Evolutionary conservation across 2,113 vertebrate genomes (phyloP).

Genomic region (Petroica traversi): DNA sequence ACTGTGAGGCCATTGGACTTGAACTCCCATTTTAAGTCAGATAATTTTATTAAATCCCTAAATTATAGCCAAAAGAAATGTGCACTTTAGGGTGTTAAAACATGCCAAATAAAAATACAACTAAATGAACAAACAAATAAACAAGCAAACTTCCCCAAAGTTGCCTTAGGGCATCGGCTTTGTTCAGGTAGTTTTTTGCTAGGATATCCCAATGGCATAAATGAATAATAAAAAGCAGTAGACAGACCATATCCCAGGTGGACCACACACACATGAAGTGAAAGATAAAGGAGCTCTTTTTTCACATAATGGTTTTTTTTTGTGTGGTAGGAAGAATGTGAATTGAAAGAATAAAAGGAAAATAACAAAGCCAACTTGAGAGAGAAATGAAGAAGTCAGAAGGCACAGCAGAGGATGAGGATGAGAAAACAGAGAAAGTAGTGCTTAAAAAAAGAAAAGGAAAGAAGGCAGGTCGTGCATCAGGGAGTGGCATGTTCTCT

Average conservation of each 20-base stretch:
- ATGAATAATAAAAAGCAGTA: slow-evolving; percentile 42
- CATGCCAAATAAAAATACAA: not conserved
- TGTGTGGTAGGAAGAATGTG: not conserved
- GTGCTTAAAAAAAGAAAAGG: not conserved
- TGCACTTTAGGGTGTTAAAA: not conserved
- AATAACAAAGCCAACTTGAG: not conserved
- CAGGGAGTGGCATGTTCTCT: not conserved
- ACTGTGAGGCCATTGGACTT: not conserved
- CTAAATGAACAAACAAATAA: slow-evolving; percentile 13
- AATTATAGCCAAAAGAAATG: not conserved
- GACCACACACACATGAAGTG: not conserved
- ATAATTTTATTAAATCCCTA: not conserved
- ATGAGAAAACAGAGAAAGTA: not conserved
- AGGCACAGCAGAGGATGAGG: not conserved
- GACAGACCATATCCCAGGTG: not conserved
- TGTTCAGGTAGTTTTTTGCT: slow-evolving; percentile 6
- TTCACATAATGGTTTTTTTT: not conserved
- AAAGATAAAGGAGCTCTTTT: not conserved
- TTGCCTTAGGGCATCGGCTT: slow-evolving; percentile 39
- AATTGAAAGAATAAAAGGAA: not conserved
- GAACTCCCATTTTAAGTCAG: not conserved
- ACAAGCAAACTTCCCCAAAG: not conserved
- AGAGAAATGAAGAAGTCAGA: not conserved
- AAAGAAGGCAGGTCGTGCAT: not conserved
- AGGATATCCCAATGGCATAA: slow-evolving; percentile 5